Percentiles rank a stretch among this genome's conserved stretches.
phyloP scores from a whole-genome alignment of 1,140 invertebrate genomes.

The Drosophila simulans region DNA sequence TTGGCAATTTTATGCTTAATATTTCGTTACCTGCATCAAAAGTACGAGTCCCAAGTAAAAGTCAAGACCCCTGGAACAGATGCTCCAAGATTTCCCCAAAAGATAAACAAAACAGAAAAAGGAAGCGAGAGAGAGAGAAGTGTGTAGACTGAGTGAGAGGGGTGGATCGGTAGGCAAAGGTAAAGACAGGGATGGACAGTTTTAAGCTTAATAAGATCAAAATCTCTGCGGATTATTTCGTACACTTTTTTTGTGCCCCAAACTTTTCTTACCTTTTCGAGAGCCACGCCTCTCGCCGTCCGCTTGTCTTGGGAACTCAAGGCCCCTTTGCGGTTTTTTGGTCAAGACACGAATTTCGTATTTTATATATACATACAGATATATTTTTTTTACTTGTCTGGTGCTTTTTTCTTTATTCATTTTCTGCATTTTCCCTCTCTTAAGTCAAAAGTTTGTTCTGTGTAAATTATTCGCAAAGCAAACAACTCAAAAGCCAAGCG shows the following conservation, averaged over 20 bases:
- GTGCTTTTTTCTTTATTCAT: conserved; percentile 28
- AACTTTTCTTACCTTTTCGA: conserved; percentile 75
- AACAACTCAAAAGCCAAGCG: conserved; percentile 70
- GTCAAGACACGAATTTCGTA: conserved; percentile 57
- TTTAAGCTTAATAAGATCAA: conserved; percentile 80
- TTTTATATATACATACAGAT: conserved; percentile 9
- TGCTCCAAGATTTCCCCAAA: conserved; percentile 69
- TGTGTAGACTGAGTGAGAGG: conserved; percentile 7
- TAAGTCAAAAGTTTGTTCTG: conserved; percentile 73
- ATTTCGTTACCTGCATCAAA: conserved; percentile 62
- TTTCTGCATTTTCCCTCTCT: conserved; percentile 43
- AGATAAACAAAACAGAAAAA: conserved; percentile 55
- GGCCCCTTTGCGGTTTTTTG: conserved; percentile 72
- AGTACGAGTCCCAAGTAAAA: conserved; percentile 27
- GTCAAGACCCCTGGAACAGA: conserved; percentile 58
- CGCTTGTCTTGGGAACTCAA: conserved; percentile 46
- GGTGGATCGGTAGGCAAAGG: conserved; percentile 20
- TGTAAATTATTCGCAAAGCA: conserved; percentile 81
- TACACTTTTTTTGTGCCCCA: conserved; percentile 55
- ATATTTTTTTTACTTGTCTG: conserved; percentile 11
- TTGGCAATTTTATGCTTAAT: conserved; percentile 67
- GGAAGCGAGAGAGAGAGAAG: conserved; percentile 28
- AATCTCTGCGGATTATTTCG: conserved; percentile 78
- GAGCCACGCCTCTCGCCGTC: background rate
- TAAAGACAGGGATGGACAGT: conserved; percentile 61